Percentiles rank a stretch among this genome's conserved stretches.
Evolutionary conservation across 2,113 vertebrate species (phyloP).

Genomic region (Leptobrachium ailaonicum): DNA sequence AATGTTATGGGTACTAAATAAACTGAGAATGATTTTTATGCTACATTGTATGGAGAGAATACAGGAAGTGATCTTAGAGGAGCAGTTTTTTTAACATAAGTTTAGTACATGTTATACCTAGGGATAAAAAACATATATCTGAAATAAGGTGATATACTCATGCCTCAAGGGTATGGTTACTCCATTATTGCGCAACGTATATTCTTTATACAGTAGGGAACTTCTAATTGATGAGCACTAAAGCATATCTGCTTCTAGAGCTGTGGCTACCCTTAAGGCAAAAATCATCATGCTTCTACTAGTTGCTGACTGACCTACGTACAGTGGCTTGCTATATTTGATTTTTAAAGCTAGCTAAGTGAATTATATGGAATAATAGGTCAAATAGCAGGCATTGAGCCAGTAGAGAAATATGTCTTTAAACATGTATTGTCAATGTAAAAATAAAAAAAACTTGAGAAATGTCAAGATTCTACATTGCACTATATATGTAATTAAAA

Average conservation of each 20-base stretch:
- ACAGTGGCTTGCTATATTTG: conserved; percentile 31
- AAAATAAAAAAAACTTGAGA: not conserved
- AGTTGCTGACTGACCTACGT: conserved; percentile 44
- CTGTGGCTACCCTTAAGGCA: conserved; percentile 43
- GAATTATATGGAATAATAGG: conserved; percentile 27
- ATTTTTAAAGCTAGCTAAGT: conserved; percentile 24
- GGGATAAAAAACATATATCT: conserved; percentile 22
- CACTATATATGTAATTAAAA: not conserved
- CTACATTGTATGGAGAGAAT: not conserved
- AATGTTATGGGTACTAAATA: not conserved
- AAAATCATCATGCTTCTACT: conserved; percentile 39
- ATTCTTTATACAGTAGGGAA: conserved; percentile 36
- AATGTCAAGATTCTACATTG: not conserved
- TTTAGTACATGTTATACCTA: conserved; percentile 18
- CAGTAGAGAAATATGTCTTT: conserved; percentile 18
- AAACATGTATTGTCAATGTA: conserved; percentile 1
- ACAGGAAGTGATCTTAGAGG: not conserved
- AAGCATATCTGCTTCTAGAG: conserved; percentile 43
- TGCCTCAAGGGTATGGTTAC: conserved; percentile 41
- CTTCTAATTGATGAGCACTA: conserved; percentile 44
- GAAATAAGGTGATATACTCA: conserved; percentile 40
- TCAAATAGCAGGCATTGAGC: conserved; percentile 7
- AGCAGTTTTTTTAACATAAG: conserved; percentile 17
- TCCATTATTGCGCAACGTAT: conserved; percentile 20
- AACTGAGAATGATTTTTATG: not conserved